Percentiles rank a stretch among this genome's conserved stretches.
Conservation (phyloP, 1,140 invertebrate genomes). For the Bombyx mandarina region DNA sequence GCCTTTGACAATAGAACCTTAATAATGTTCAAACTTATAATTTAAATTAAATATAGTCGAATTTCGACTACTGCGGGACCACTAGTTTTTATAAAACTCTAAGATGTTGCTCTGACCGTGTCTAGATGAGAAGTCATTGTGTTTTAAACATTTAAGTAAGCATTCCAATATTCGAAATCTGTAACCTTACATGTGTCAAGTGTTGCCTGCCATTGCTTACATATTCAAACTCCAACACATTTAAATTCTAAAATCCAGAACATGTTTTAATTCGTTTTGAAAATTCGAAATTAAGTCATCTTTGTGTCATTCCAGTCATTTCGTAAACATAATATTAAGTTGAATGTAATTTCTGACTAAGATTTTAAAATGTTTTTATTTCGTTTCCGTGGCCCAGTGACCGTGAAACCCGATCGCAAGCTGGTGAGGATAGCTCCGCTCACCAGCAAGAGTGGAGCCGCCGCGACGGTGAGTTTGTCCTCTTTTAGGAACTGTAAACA, state of each 20-base stretch:
- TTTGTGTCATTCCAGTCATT: neutral
- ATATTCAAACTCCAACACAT: conserved; percentile 1
- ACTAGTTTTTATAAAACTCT: too few species aligned
- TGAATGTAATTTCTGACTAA: neutral
- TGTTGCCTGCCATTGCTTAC: too few species aligned
- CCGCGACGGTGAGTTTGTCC: conserved; percentile 22
- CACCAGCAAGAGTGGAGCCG: conserved; percentile 18
- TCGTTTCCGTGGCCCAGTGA: conserved; percentile 23
- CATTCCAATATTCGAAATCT: too few species aligned
- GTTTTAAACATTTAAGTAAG: too few species aligned
- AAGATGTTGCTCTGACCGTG: too few species aligned
- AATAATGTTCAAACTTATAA: too few species aligned
- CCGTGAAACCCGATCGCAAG: conserved; percentile 41
- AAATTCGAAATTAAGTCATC: neutral
- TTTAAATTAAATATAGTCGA: too few species aligned
- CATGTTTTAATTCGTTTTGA: conserved; percentile 5
- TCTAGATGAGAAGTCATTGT: too few species aligned
- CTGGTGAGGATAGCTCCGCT: conserved; percentile 48
- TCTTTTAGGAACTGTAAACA: neutral
- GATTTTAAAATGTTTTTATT: neutral
- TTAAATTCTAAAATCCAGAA: conserved; percentile 21
- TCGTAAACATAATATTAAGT: neutral
- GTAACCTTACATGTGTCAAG: too few species aligned
- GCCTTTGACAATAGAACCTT: too few species aligned
- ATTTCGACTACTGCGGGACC: too few species aligned